Conservation (phyloP, 2,113 vertebrate genomes). For the Apodemus sylvaticus region DNA sequence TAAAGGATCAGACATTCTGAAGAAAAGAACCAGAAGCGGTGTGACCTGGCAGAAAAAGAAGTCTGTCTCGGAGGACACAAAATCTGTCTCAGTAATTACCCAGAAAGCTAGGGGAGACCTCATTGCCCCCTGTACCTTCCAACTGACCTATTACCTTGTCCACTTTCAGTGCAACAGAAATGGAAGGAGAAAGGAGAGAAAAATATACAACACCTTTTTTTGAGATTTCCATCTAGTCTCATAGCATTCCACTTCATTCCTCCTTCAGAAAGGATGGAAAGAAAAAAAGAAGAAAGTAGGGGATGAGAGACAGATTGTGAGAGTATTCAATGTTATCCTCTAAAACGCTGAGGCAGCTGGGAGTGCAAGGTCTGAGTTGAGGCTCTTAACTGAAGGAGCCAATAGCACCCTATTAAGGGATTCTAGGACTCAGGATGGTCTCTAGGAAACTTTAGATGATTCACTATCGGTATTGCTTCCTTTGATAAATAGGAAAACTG, state of each 20-base stretch:
- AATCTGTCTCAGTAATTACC: conserved; percentile 26
- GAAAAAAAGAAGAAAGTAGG: neutral
- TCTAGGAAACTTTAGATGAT: neutral
- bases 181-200: neutral
- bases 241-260: conserved; percentile 50
- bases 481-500: conserved; percentile 4
- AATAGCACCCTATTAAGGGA: neutral
- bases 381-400: neutral
- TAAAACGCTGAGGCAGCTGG: neutral
- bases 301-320: too few species aligned
- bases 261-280: neutral
- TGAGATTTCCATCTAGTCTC: neutral
- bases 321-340: conserved; percentile 37
- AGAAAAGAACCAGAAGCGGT: conserved; percentile 62
- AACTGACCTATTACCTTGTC: neutral
- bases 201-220: conserved; percentile 16
- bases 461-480: neutral
- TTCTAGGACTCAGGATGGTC: neutral
- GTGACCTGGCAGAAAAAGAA: conserved; percentile 46
- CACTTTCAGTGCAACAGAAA: neutral
- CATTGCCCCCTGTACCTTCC: neutral
- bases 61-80: neutral
- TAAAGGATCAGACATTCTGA: conserved; percentile 53
- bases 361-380: neutral
- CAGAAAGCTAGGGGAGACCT: neutral